phyloP scores from a whole-genome alignment of 2,113 vertebrate species.

The Etheostoma cragini region DNA sequence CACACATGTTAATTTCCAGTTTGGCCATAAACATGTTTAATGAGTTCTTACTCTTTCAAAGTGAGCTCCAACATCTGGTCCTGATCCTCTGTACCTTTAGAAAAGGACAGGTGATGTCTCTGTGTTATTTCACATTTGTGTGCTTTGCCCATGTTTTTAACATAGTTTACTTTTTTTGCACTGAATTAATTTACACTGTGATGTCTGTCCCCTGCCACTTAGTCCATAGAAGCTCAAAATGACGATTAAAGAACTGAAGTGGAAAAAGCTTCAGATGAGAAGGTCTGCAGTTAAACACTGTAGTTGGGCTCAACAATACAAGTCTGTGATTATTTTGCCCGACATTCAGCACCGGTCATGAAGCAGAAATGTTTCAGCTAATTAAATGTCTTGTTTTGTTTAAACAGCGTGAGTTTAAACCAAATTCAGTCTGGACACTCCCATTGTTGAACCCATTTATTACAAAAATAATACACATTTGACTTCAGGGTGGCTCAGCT shows the following conservation, averaged over 20 bases:
- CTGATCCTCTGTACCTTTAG: slow-evolving; percentile 19
- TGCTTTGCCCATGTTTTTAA: neutral
- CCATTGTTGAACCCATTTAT: slow-evolving; percentile 14
- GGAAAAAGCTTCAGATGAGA: slow-evolving; percentile 38
- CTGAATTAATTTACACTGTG: neutral
- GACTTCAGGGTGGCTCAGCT: neutral
- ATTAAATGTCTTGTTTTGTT: slow-evolving; percentile 26
- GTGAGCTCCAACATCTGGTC: slow-evolving; percentile 71
- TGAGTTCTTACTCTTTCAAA: slow-evolving; percentile 63
- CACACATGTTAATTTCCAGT: slow-evolving; percentile 56
- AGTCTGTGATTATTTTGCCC: slow-evolving; percentile 49
- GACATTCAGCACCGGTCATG: slow-evolving; percentile 32
- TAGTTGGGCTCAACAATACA: slow-evolving; percentile 21
- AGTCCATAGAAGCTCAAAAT: slow-evolving; percentile 15
- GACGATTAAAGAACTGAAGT: slow-evolving; percentile 7
- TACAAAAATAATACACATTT: slow-evolving; percentile 1
- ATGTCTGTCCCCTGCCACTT: neutral
- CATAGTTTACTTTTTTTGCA: neutral
- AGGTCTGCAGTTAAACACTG: slow-evolving; percentile 39
- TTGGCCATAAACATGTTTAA: slow-evolving; percentile 67
- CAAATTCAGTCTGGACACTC: neutral
- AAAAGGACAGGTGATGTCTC: slow-evolving; percentile 48
- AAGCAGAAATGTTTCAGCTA: slow-evolving; percentile 16
- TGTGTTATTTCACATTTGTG: slow-evolving; percentile 28
- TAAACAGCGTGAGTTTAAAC: neutral